Evolutionary conservation across 2,888 invertebrate species (phyloP), one percentile per base, ranked within the genome.

Genomic region (Dromius quadrimaculatus): DNA sequence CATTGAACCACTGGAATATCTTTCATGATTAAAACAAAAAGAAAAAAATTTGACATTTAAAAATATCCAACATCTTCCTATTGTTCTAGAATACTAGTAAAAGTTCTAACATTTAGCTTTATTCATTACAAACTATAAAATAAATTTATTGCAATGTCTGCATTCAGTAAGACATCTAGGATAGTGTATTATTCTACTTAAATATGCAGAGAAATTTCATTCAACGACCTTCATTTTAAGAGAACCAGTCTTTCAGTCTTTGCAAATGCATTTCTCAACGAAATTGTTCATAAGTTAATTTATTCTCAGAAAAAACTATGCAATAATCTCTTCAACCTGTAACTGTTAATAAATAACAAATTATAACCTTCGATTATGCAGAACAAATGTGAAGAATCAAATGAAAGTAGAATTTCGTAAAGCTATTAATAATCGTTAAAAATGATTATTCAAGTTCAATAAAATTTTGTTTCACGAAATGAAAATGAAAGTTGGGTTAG

Each of bases 141-240:
- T 54, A 54, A 54, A 54, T 54, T 54, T 54, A 15, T 28, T 54
- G 28, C 6, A 28, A 50, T 50, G 5, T 22, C 11, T 5, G n/a
- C n/a, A 50, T 11, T 50, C 17, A 23, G 11, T 2, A 13, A 11
- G 19, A 4, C 22, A 11, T 8, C 3, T 28, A 28, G 8, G 28
- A 11, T 47, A 47, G 28, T 54, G 50, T 54, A 54, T 59, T 45
- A 45, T 43, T 43, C 41, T 63, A 20, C 54, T 68, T 57, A 57
- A 57, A 59, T 68, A 68, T 68, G 68, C 59, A 68, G 68, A 59
- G 68, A 68, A 68, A 68, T 68, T 68, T 68, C 59, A 68, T 54
- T 54, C 36, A 38, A 9, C 34, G 68, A 68, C 68, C 68, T 68
- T 68, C 59, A 59, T 68, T 43, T 43, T 47, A 41, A 41, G 22